Percentiles rank a stretch among this genome's conserved stretches.
Conservation (phyloP, 2,113 vertebrate genomes). For the Thinocorus orbignyianus region DNA sequence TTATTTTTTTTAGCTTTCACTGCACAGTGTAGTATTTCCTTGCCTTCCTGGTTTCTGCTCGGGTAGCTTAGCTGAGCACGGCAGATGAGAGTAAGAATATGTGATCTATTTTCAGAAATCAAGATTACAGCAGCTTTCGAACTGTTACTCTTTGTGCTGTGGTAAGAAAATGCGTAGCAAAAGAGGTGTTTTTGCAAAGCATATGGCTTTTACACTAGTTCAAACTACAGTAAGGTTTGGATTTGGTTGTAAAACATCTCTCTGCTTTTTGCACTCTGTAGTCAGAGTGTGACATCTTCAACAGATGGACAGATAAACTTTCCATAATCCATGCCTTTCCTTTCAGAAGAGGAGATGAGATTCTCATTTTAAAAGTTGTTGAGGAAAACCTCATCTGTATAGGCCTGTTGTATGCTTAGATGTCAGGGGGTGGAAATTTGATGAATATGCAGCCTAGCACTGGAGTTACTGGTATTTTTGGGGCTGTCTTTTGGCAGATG, state of each 20-base stretch:
- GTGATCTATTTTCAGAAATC: slow-evolving; percentile 34
- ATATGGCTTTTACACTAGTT: slow-evolving; percentile 21
- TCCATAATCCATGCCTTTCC: not conserved
- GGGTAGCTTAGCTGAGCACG: not conserved
- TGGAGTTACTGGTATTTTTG: not conserved
- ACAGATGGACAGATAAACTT: slow-evolving; percentile 44
- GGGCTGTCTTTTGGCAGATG: not conserved
- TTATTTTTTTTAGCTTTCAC: not conserved
- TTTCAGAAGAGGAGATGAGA: not conserved
- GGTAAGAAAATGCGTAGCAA: not conserved
- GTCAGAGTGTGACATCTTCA: slow-evolving; percentile 12
- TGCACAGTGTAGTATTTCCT: not conserved
- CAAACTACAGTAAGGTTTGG: not conserved
- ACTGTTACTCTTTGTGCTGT: slow-evolving; percentile 34
- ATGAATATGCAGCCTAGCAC: not conserved
- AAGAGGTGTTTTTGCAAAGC: slow-evolving; percentile 18
- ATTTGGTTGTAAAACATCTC: slow-evolving; percentile 12
- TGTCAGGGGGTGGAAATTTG: not conserved
- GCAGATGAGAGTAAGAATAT: slow-evolving; percentile 25
- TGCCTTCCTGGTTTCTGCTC: not conserved
- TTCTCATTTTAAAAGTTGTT: not conserved
- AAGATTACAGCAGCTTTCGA: slow-evolving; percentile 35
- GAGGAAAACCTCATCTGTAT: not conserved
- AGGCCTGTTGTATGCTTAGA: not conserved
- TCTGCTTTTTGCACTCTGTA: slow-evolving; percentile 30